Conservation (phyloP, 2,888 invertebrate species). For the Caenorhabditis panamensis region DNA sequence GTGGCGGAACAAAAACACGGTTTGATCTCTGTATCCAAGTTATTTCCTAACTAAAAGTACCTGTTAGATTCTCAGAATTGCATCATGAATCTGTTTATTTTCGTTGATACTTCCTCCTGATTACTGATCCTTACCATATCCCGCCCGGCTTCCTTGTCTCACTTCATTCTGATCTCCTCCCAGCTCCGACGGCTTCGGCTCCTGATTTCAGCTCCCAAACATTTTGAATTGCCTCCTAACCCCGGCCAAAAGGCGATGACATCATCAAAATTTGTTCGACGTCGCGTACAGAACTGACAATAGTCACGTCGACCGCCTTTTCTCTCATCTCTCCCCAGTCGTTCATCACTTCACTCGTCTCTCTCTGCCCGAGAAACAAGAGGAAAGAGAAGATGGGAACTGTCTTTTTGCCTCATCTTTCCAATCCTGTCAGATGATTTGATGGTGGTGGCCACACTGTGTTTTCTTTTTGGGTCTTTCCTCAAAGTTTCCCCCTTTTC, state of each 20-base stretch:
- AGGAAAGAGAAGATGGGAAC: slow-evolving; percentile 17
- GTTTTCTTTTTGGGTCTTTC: not conserved
- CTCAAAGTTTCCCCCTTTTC: not conserved
- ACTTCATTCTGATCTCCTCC: too few relatives aligned
- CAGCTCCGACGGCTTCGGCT: too few relatives aligned
- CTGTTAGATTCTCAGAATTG: too few relatives aligned
- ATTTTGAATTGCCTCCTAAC: slow-evolving; percentile 26
- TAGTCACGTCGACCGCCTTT: slow-evolving; percentile 40
- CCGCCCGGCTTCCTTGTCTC: too few relatives aligned
- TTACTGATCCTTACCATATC: too few relatives aligned
- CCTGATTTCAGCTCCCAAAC: not conserved
- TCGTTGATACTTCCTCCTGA: too few relatives aligned
- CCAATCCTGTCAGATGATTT: slow-evolving; percentile 11
- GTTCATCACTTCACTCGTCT: slow-evolving; percentile 20
- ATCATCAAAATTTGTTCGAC: slow-evolving; percentile 45
- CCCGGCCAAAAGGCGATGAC: slow-evolving; percentile 43
- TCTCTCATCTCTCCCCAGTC: not conserved
- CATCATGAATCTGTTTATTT: too few relatives aligned
- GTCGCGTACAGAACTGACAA: slow-evolving; percentile 38
- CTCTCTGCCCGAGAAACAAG: slow-evolving; percentile 12
- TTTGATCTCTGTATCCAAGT: too few relatives aligned
- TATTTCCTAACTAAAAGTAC: too few relatives aligned
- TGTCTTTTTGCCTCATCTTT: slow-evolving; percentile 28
- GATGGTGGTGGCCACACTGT: not conserved
- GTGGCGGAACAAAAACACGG: too few relatives aligned